phyloP scores from a whole-genome alignment of 2,797 vertebrate genomes.

The Podarcis siculus region DNA sequence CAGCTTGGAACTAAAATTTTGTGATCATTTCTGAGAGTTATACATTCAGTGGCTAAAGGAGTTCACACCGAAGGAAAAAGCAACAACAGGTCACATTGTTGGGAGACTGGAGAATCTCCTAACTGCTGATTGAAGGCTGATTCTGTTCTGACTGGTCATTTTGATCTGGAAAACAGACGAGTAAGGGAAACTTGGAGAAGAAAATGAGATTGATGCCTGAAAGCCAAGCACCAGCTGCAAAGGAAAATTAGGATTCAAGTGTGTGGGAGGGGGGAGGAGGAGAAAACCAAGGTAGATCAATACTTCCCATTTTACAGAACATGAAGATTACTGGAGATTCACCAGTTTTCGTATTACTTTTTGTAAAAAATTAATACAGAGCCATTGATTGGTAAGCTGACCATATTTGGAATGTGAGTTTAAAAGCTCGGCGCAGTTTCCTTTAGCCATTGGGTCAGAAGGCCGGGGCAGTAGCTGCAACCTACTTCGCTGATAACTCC shows the following conservation, averaged over 20 bases:
- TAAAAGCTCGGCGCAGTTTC: background rate
- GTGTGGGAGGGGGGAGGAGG: background rate
- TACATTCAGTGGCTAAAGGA: constrained; percentile 6
- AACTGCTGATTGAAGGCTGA: background rate
- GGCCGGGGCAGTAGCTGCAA: background rate
- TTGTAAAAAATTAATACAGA: constrained; percentile 44
- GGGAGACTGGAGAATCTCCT: background rate
- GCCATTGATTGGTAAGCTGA: constrained; percentile 24
- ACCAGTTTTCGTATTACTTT: constrained; percentile 34
- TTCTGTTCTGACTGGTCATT: constrained; percentile 14
- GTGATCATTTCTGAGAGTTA: background rate
- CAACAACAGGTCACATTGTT: background rate
- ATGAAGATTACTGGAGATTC: constrained; percentile 46
- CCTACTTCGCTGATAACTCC: constrained; percentile 5
- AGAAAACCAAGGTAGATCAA: constrained; percentile 22
- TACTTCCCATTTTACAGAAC: constrained; percentile 53
- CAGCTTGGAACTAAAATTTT: background rate
- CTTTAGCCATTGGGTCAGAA: background rate
- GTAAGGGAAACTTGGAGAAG: constrained; percentile 40
- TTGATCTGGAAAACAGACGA: constrained; percentile 44
- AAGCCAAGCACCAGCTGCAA: constrained; percentile 18
- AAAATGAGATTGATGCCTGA: background rate
- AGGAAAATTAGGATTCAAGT: constrained; percentile 28
- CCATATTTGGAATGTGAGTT: constrained; percentile 32
- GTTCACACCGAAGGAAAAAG: background rate